These are phyloP conservation scores for Drosophila ogumai DNA, from an alignment of 1,140 invertebrate species.

Conservation along the genomic window DNA sequence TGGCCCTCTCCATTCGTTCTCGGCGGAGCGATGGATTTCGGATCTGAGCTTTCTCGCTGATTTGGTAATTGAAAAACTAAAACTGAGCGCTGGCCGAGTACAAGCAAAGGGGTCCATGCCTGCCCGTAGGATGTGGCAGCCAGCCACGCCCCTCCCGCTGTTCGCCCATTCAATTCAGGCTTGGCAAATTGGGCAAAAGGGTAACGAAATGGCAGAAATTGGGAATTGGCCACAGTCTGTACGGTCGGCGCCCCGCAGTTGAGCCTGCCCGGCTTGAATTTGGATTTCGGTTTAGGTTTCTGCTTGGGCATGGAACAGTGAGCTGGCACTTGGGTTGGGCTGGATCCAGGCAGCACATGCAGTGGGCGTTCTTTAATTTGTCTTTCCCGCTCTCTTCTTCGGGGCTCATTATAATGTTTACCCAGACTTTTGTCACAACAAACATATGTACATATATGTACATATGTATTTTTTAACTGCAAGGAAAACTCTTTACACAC, in stretches of 20 bases:
- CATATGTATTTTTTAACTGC: background rate
- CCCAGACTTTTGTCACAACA: constrained; percentile 39
- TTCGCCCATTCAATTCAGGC: constrained; percentile 50
- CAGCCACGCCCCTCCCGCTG: constrained; percentile 32
- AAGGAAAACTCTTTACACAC: constrained; percentile 1
- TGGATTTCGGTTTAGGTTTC: background rate
- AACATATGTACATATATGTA: background rate
- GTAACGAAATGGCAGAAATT: constrained; percentile 75
- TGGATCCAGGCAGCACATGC: constrained; percentile 49
- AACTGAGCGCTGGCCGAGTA: constrained; percentile 12
- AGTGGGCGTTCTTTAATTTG: constrained; percentile 63
- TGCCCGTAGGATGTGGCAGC: constrained; percentile 42
- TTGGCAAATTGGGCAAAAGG: constrained; percentile 74
- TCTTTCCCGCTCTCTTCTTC: constrained; percentile 35
- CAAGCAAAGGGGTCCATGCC: constrained; percentile 20
- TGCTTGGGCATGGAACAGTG: constrained; percentile 10
- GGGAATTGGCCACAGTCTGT: constrained; percentile 65
- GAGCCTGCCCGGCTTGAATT: constrained; percentile 9
- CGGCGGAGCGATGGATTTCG: constrained; percentile 27
- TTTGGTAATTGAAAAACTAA: constrained; percentile 74
- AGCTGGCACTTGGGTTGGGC: constrained; percentile 53
- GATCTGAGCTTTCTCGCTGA: constrained; percentile 57
- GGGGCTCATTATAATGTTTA: constrained; percentile 65
- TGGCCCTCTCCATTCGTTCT: constrained; percentile 52
- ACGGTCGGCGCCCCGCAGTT: constrained; percentile 8